Evolutionary conservation across 2,113 vertebrate genomes (phyloP).

Genomic region (Peromyscus leucopus): DNA sequence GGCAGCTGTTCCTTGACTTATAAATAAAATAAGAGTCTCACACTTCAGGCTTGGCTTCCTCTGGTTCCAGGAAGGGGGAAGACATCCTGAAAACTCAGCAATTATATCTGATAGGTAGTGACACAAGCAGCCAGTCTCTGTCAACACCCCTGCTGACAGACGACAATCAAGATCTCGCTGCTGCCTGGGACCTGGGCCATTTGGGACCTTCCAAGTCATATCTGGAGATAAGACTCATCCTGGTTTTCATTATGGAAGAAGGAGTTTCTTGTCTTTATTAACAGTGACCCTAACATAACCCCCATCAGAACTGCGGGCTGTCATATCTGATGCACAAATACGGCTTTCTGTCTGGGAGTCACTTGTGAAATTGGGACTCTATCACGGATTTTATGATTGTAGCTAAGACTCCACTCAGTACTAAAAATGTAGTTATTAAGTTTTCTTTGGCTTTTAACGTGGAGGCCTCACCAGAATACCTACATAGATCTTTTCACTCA

Average conservation of each 20-base stretch:
- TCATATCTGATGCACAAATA: not conserved
- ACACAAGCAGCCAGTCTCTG: constrained; percentile 51
- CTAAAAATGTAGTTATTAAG: constrained; percentile 4
- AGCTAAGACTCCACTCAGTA: not conserved
- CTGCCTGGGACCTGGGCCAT: constrained; percentile 49
- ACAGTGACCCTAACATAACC: not conserved
- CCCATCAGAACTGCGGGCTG: not conserved
- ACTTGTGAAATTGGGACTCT: not conserved
- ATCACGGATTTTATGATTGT: not conserved
- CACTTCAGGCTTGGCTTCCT: constrained; percentile 65
- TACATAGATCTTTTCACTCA: not conserved
- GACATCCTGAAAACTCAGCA: constrained; percentile 58
- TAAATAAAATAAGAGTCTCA: constrained; percentile 57
- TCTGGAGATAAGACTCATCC: not conserved
- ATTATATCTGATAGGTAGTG: constrained; percentile 52
- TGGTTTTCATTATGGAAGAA: constrained; percentile 38
- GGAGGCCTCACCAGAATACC: not conserved
- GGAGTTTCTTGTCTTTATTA: constrained; percentile 41
- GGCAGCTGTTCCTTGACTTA: not conserved
- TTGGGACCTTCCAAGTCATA: constrained; percentile 47
- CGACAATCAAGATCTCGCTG: constrained; percentile 54
- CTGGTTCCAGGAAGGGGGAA: constrained; percentile 32
- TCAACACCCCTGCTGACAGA: constrained; percentile 60
- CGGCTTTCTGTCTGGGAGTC: not conserved
- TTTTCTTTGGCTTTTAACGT: constrained; percentile 12